Evolutionary conservation across 2,113 vertebrate species (phyloP), one percentile per base, ranked within the genome.

Genomic region (Cyrtonyx montezumae): DNA sequence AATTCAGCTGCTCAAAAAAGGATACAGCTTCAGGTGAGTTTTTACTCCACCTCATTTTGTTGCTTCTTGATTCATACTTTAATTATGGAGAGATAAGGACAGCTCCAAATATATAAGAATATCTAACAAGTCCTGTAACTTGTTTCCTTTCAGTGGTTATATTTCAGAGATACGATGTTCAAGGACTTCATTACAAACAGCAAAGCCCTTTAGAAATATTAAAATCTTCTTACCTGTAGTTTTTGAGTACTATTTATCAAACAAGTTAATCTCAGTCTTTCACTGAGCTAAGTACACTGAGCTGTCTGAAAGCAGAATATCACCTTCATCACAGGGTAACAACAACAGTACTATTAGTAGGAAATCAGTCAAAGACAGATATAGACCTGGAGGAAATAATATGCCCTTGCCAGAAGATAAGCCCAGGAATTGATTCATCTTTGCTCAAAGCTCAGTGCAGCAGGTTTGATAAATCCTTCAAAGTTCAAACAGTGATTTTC

Each of bases 231-330:
- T 2, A 85, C 73, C 4, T 87, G 98, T 56, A 97, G 98, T 56
- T 86, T 98, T 67, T 96, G 96, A 2, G 81, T 97, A 19, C 98
- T 99, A 37, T 99, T 99, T 82, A 98, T 99, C 63, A 98, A 98
- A 51, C 46, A 85, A 8, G 94, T 84, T 45, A 56, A 98, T 78
- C 84, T 98, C 43, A 53, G 40, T 4, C 11, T 96, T 10, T 95
- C 21, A 11, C 58, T 61, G 88, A 97, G 0, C 13, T 98, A 78
- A 97, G 88, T 42, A 55, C 96, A 65, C 98, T 88, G 28, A 56
- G 17, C 98, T 99, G 3, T 96, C 97, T 40, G 98, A 98, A 94
- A 99, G 98, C 83, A 97, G 98, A 36, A 96, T 99, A 73, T 95
- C 94, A 26, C 90, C 94, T 32, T 76, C 94, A 85, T 89, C 87